These are phyloP conservation scores for Rhagologus leucostigma DNA, from an alignment of 2,113 vertebrate genomes.

Conservation along the genomic window DNA sequence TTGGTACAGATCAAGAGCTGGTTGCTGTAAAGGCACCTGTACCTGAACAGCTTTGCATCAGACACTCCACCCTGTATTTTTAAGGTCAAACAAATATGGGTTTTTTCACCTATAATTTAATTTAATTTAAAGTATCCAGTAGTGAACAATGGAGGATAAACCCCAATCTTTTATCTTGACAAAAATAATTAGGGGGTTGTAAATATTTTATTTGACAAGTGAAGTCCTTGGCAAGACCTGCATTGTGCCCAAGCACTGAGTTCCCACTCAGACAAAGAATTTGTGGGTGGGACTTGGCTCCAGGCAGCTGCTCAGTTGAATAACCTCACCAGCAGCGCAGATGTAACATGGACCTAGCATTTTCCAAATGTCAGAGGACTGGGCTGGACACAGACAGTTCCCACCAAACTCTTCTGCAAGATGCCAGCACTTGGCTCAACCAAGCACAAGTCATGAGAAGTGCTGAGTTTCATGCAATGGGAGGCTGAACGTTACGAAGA, in stretches of 20 bases:
- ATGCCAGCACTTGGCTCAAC: not conserved
- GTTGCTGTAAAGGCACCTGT: not conserved
- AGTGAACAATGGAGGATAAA: not conserved
- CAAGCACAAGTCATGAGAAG: not conserved
- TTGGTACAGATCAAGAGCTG: accelerated
- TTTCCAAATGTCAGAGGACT: not conserved
- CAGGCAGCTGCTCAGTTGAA: not conserved
- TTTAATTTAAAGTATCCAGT: not conserved
- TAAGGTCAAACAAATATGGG: not conserved
- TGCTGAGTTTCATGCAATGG: not conserved
- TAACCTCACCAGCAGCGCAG: not conserved
- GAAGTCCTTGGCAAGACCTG: not conserved
- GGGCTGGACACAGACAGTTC: not conserved
- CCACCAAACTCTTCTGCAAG: not conserved
- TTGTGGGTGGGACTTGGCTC: not conserved
- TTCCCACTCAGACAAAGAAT: not conserved
- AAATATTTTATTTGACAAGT: not conserved
- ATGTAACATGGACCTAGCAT: not conserved
- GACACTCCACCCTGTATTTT: not conserved
- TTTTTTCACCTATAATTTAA: not conserved
- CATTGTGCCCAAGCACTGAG: not conserved
- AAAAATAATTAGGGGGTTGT: not conserved
- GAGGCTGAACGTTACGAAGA: not conserved
- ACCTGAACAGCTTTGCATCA: not conserved
- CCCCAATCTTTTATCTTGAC: not conserved